Base-by-base conservation (phyloP, 2,113 vertebrate genomes). In the Falco punctatus region DNA sequence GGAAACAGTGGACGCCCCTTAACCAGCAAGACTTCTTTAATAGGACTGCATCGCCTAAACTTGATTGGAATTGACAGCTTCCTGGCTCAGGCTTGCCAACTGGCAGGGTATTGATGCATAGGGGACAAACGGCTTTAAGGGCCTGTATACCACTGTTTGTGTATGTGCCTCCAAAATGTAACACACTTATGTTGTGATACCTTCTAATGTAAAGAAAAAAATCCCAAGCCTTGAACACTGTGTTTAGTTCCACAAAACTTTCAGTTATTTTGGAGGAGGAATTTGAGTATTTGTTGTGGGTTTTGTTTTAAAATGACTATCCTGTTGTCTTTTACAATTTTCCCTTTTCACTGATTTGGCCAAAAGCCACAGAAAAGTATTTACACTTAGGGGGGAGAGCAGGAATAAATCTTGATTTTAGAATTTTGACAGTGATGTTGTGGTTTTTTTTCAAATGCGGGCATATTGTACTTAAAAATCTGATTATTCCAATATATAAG, bases 51-150 rank as follows among this genome's bases (percentile, higher is more conserved):
- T 98, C 96, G 98, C 98, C 98, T 98, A 98, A 99, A 97, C 98
- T 98, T 98, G 98, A 99, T 99, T 98, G 98, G 99, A 98, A 98
- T 98, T 99, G 99, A 99, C 99, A 99, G 99, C 98, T 99, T 99
- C 99, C 99, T 99, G 99, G 99, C 98, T 98, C 98, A 55, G 97
- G 92, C 96, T 96, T 99, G 99, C 99, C 99, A 99, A 98, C 98
- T 99, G 99, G 99, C 99, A 98, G 98, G 96, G 98, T 98, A 97
- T 86, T 94, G 96, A 97, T 98, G 98, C 98, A 79, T 75, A 78
- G 96, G 98, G 98, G 98, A 98, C 98, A 98, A 98, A 98, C 97
- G 98, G 97, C 88, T 62, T 88, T 85, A 95, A 94, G 98, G 97
- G 95, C 96, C 97, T 98, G 93, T 90, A 97, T 97, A 97, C 97